Percentiles rank a stretch among this genome's conserved stretches.
These are phyloP conservation scores for Marmota flaviventris DNA, from an alignment of 2,113 vertebrate genomes.

Conservation along the genomic window DNA sequence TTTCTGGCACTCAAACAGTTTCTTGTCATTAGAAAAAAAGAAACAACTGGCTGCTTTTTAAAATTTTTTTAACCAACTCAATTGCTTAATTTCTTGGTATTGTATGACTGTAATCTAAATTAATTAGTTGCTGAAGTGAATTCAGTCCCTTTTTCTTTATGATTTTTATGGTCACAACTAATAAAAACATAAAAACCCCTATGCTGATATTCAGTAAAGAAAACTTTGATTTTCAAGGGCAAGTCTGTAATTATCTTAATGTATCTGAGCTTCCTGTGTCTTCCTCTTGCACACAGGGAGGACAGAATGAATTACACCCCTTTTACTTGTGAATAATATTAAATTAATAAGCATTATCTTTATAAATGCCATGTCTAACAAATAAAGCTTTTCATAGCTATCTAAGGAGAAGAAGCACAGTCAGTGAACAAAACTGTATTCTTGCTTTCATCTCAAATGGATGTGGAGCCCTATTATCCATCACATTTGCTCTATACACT, in stretches of 20 bases:
- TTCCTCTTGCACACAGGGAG: not conserved
- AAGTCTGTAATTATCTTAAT: not conserved
- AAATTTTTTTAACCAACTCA: not conserved
- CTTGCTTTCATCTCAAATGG: conserved; percentile 58
- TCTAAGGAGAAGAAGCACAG: not conserved
- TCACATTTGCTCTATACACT: not conserved
- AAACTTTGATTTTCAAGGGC: conserved; percentile 38
- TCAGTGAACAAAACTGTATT: not conserved
- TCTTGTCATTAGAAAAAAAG: conserved; percentile 21
- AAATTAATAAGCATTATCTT: conserved; percentile 33
- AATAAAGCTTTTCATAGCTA: not conserved
- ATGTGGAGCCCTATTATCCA: not conserved
- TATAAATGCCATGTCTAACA: conserved; percentile 32
- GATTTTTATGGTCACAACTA: not conserved
- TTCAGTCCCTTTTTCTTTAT: not conserved
- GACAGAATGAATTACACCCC: not conserved
- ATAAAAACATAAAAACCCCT: not conserved
- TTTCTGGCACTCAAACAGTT: not conserved
- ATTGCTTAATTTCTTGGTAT: not conserved
- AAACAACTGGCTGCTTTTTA: not conserved
- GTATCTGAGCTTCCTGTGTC: not conserved
- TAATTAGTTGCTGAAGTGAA: conserved; percentile 7
- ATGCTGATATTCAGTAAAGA: not conserved
- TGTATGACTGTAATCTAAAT: not conserved
- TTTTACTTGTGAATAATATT: conserved; percentile 35